phyloP scores from a whole-genome alignment of 2,888 invertebrate genomes.

The Drosophila mettleri region DNA sequence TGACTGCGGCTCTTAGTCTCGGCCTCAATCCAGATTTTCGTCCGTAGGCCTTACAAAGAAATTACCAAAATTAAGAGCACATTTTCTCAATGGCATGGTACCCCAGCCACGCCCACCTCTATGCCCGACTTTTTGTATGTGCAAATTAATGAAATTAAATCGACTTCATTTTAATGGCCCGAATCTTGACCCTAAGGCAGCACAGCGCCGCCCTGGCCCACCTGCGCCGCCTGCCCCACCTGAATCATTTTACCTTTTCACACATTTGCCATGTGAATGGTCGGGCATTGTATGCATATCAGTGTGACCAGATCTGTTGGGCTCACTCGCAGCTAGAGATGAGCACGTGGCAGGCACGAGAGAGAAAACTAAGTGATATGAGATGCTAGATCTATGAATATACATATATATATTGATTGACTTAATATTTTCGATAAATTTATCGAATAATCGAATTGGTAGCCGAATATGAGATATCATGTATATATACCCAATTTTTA shows the following conservation, averaged over 20 bases:
- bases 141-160: constrained; percentile 78
- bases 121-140: constrained; percentile 24
- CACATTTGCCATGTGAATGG: constrained; percentile 15
- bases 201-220: too few species aligned
- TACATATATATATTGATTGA: too few species aligned
- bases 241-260: background rate
- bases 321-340: background rate
- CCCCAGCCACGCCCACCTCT: background rate
- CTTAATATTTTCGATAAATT: too few species aligned
- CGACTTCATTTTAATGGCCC: constrained; percentile 66
- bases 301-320: constrained; percentile 26
- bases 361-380: too few species aligned
- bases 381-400: too few species aligned
- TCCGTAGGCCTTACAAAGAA: constrained; percentile 35
- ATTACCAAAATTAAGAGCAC: constrained; percentile 73
- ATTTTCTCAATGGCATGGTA: constrained; percentile 35
- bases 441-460: too few species aligned
- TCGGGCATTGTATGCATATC: constrained; percentile 27
- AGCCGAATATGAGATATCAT: too few species aligned
- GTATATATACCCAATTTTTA: too few species aligned
- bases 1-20: background rate
- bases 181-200: constrained; percentile 31
- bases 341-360: background rate
- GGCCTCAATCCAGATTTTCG: background rate
- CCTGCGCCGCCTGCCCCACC: too few species aligned